Conservation (phyloP, 2,113 vertebrate species). For the Scomber scombrus region DNA sequence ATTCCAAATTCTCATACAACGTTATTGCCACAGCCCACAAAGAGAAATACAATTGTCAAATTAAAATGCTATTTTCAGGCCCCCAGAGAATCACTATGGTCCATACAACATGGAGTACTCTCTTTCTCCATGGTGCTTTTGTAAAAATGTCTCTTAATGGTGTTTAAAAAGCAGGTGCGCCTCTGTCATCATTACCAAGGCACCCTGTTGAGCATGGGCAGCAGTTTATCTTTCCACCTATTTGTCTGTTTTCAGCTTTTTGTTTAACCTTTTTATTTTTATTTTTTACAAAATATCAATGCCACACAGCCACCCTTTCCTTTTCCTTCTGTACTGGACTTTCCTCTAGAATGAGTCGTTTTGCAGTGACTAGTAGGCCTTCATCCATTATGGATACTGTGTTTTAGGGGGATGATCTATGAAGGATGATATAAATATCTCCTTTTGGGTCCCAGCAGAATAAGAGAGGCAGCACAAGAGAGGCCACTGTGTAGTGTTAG, state of each 20-base stretch:
- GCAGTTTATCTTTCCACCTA: slow-evolving; percentile 21
- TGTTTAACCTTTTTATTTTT: too few species aligned
- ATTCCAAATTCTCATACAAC: slow-evolving; percentile 18
- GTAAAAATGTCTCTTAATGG: neutral
- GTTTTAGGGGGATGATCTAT: slow-evolving; percentile 76
- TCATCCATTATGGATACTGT: slow-evolving; percentile 80
- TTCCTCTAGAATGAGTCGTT: slow-evolving; percentile 58
- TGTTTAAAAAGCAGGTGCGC: slow-evolving; percentile 8
- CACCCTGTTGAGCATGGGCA: slow-evolving; percentile 18
- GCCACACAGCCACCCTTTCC: neutral
- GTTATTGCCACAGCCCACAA: slow-evolving; percentile 18
- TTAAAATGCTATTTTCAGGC: slow-evolving; percentile 24
- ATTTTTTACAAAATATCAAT: slow-evolving; percentile 14
- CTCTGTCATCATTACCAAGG: slow-evolving; percentile 3
- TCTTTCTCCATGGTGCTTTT: neutral
- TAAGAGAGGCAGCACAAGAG: slow-evolving; percentile 46
- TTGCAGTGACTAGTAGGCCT: slow-evolving; percentile 59
- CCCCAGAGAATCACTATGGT: neutral
- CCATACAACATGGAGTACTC: neutral
- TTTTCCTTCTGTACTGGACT: slow-evolving; percentile 30
- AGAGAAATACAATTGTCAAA: slow-evolving; percentile 17
- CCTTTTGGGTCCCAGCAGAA: slow-evolving; percentile 66
- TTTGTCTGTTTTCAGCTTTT: slow-evolving; percentile 26
- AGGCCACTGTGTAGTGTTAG: slow-evolving; percentile 39
- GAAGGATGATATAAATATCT: slow-evolving; percentile 80